These are phyloP conservation scores for Struthio camelus DNA, from an alignment of 2,113 vertebrate species.

Conservation along the genomic window DNA sequence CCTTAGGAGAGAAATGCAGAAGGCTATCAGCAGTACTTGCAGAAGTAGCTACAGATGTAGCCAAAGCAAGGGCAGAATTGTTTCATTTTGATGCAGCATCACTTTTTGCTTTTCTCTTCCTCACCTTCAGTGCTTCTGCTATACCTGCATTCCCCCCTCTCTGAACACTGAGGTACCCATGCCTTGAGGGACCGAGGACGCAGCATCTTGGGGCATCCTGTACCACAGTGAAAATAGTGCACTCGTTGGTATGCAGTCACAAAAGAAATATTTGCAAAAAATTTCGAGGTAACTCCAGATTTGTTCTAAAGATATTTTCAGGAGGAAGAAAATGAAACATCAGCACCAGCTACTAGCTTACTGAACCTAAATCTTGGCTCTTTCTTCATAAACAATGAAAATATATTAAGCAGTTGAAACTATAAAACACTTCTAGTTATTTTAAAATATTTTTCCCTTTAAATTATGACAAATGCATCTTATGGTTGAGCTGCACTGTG, in stretches of 20 bases:
- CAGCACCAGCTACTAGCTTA: background rate
- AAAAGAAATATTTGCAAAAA: background rate
- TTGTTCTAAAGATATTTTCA: background rate
- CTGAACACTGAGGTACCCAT: background rate
- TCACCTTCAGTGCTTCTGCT: no score
- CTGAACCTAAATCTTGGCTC: background rate
- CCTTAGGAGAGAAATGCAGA: background rate
- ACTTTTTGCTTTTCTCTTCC: background rate
- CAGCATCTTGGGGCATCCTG: fast-evolving
- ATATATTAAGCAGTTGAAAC: background rate
- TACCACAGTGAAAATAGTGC: fast-evolving
- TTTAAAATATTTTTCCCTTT: background rate
- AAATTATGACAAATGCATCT: background rate
- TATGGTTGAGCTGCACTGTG: background rate
- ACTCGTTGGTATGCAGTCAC: fast-evolving
- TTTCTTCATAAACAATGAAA: background rate
- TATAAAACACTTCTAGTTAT: background rate
- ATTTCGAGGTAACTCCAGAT: background rate
- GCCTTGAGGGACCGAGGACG: background rate
- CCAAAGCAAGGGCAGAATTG: background rate
- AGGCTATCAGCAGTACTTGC: background rate
- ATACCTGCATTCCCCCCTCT: background rate
- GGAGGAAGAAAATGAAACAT: background rate
- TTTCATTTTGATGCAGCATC: background rate
- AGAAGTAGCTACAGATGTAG: background rate